phyloP scores from a whole-genome alignment of 2,888 invertebrate species.

The Drosophila prolongata region DNA sequence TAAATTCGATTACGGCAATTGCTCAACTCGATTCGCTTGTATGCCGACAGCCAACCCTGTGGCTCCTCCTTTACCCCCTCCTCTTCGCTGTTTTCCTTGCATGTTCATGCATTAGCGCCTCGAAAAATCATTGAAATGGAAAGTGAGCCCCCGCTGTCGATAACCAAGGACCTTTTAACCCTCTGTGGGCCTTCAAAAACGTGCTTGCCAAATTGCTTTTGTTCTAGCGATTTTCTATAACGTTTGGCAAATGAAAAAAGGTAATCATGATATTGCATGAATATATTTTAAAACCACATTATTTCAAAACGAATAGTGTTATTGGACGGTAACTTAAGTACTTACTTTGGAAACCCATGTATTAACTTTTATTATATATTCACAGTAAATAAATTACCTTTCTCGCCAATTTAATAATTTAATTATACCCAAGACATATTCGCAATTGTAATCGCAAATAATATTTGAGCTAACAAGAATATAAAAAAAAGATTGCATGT shows the following conservation, averaged over 20 bases:
- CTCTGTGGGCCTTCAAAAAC: background rate
- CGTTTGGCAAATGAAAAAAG: background rate
- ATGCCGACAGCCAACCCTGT: conserved; percentile 20
- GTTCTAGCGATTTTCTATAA: background rate
- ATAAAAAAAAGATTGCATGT: too few species aligned
- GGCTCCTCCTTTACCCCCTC: conserved; percentile 1
- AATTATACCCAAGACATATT: too few species aligned
- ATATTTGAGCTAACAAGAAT: too few species aligned
- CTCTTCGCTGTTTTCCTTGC: conserved; percentile 9
- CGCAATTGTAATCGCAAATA: too few species aligned
- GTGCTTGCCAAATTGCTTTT: conserved; percentile 9
- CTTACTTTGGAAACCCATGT: too few species aligned
- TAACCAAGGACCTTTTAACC: conserved; percentile 21
- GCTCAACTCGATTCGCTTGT: conserved; percentile 34
- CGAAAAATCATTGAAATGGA: conserved; percentile 57
- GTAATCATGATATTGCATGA: too few species aligned
- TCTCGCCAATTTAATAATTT: too few species aligned
- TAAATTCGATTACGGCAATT: conserved; percentile 59
- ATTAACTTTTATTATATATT: too few species aligned
- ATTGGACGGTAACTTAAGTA: too few species aligned
- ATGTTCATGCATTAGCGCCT: conserved; percentile 50
- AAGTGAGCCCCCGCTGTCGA: conserved; percentile 44
- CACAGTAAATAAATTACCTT: too few species aligned
- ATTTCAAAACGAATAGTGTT: too few species aligned
- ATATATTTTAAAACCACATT: too few species aligned